Conservation (phyloP, 1,140 invertebrate genomes). For the Heliconius congener region DNA sequence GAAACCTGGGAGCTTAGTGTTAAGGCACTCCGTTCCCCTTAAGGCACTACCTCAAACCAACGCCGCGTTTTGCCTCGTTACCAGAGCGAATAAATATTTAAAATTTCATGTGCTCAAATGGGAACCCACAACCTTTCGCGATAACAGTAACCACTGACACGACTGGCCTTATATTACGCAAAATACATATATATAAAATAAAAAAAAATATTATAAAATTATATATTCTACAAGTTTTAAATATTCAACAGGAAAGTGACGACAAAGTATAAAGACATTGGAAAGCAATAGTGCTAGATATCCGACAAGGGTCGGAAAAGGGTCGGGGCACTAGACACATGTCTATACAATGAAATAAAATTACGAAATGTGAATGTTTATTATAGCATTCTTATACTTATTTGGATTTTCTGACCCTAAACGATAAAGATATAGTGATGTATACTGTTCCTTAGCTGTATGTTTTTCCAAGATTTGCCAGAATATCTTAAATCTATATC, state of each 20-base stretch:
- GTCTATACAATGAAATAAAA: constrained; percentile 65
- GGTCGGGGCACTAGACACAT: constrained; percentile 65
- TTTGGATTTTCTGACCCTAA: constrained; percentile 14
- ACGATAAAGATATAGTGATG: background rate
- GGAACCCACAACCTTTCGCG: no score
- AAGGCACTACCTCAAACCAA: no score
- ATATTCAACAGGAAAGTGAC: constrained; percentile 58
- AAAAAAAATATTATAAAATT: background rate
- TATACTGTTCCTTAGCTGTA: background rate
- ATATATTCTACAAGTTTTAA: constrained; percentile 33
- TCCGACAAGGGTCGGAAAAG: constrained; percentile 65
- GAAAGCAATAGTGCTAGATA: constrained; percentile 61
- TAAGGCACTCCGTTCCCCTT: no score
- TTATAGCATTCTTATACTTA: constrained; percentile 42
- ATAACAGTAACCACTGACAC: no score
- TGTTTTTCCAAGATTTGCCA: no score
- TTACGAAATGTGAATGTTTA: constrained; percentile 58
- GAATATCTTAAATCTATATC: no score
- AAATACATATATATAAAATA: background rate
- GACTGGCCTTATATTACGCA: no score
- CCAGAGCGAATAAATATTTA: no score
- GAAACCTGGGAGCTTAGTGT: no score
- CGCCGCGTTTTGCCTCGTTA: no score
- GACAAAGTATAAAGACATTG: constrained; percentile 72
- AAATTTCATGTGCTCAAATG: no score